phyloP scores from a whole-genome alignment of 2,797 vertebrate genomes.

The Macrochelys suwanniensis region DNA sequence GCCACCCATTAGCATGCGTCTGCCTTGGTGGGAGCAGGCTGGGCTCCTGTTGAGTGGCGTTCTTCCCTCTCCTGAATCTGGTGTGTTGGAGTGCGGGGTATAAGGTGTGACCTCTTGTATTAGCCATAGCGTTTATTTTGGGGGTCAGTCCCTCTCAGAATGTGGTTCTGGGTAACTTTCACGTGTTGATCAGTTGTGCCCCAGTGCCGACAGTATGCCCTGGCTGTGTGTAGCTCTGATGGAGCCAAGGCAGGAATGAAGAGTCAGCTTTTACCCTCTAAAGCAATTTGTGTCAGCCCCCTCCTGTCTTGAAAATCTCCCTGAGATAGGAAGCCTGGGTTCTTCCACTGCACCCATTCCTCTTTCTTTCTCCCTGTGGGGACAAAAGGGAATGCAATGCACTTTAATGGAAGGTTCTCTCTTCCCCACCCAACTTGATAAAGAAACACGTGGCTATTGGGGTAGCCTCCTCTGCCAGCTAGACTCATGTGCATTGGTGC shows the following conservation, averaged over 20 bases:
- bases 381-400: conserved; percentile 39
- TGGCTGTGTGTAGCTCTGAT: rapidly evolving
- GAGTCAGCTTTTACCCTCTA: background rate
- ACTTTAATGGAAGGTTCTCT: conserved; percentile 61
- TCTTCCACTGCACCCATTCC: conserved; percentile 14
- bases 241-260: background rate
- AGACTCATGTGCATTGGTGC: background rate
- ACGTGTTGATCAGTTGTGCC: rapidly evolving
- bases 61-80: rapidly evolving
- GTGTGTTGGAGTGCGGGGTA: background rate
- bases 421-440: background rate
- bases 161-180: rapidly evolving
- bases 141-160: background rate
- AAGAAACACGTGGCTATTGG: background rate
- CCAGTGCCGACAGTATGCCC: background rate
- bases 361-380: conserved; percentile 4
- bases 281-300: background rate
- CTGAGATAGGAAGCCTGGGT: conserved; percentile 56
- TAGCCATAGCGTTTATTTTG: background rate
- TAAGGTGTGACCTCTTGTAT: background rate
- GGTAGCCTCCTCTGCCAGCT: background rate
- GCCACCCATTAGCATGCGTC: rapidly evolving
- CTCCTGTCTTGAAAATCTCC: conserved; percentile 45
- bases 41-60: rapidly evolving
- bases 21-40: background rate